A percentile compares a stretch with the other conserved stretches of the same genome.
These are phyloP conservation scores for Romanogobio albipinnatus DNA, from an alignment of 2,113 vertebrate species.

Conservation along the genomic window DNA sequence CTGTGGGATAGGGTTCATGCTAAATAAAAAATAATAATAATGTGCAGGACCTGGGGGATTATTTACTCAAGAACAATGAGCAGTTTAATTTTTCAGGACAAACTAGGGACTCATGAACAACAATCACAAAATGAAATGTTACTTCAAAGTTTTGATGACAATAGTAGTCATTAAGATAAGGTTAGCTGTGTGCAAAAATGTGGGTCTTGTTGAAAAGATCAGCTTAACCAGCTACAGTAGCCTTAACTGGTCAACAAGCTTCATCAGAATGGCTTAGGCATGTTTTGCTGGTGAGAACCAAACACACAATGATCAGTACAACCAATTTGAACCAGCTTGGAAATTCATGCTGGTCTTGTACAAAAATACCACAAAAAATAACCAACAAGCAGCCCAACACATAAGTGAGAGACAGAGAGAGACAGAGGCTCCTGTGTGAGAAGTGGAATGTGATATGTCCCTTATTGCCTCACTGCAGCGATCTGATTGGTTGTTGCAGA, in stretches of 20 bases:
- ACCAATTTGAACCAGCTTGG: background rate
- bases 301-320: background rate
- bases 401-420: constrained; percentile 16
- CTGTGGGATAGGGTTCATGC: background rate
- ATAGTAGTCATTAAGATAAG: background rate
- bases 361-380: background rate
- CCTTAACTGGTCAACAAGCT: background rate
- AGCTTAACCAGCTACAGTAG: background rate
- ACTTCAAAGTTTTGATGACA: background rate
- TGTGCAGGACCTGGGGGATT: background rate
- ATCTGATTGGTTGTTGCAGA: constrained; percentile 23
- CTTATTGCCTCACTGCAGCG: background rate
- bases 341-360: background rate
- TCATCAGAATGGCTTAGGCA: background rate
- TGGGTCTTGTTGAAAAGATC: background rate
- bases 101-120: background rate
- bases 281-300: background rate
- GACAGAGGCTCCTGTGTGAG: constrained; percentile 38
- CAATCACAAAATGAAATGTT: background rate
- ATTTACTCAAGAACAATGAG: background rate
- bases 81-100: background rate
- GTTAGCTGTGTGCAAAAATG: background rate
- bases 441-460: constrained; percentile 45
- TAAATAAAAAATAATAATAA: background rate
- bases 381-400: background rate